Conservation (phyloP, 1,140 invertebrate genomes). For the Steinernema feltiae region DNA sequence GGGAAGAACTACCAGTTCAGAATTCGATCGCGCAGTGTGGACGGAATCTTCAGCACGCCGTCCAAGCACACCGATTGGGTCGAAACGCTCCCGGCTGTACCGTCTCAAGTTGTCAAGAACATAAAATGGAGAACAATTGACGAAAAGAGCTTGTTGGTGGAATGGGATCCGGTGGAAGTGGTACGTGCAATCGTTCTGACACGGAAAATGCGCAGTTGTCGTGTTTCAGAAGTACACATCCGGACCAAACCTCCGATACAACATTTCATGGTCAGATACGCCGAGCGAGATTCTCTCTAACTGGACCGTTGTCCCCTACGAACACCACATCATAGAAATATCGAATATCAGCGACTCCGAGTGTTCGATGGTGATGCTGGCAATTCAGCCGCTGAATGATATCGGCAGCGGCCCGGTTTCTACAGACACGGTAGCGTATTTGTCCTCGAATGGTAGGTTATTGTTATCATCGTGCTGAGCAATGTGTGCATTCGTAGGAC, state of each 20-base stretch:
- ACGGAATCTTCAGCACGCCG: conserved; percentile 18
- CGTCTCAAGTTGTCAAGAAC: conserved; percentile 20
- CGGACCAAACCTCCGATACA: conserved; percentile 27
- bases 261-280: conserved; percentile 29
- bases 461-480: neutral
- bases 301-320: conserved; percentile 18
- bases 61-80: conserved; percentile 27
- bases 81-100: conserved; percentile 20
- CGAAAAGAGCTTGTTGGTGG: conserved; percentile 19
- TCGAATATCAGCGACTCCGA: conserved; percentile 21
- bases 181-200: neutral
- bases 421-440: conserved; percentile 27
- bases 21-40: conserved; percentile 17
- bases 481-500: conserved; percentile 3
- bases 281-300: conserved; percentile 12
- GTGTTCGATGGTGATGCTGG: conserved; percentile 22
- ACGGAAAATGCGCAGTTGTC: neutral
- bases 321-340: conserved; percentile 12
- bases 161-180: conserved; percentile 26
- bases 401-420: conserved; percentile 19
- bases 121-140: conserved; percentile 28
- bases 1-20: conserved; percentile 31
- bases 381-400: conserved; percentile 26
- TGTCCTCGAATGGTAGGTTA: conserved; percentile 12
- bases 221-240: neutral